These are phyloP conservation scores for Epizoanthus scotinus DNA, from an alignment of 92 coral and sea anemone species.

Conservation along the genomic window DNA sequence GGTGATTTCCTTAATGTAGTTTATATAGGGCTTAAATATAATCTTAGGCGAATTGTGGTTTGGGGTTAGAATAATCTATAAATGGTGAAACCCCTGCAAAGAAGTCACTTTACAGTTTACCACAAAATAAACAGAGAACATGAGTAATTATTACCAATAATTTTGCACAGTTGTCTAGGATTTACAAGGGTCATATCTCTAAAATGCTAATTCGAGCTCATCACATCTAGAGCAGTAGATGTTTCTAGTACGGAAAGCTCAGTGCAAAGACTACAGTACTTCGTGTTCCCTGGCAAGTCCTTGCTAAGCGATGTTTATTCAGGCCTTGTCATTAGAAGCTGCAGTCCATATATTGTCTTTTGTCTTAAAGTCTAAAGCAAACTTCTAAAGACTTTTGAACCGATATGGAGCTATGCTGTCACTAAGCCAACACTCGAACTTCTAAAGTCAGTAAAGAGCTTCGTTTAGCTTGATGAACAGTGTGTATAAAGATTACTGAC, in stretches of 20 bases:
- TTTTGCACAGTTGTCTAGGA: too few relatives aligned
- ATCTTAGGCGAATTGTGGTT: constrained; percentile 35
- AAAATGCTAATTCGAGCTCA: background rate
- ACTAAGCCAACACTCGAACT: background rate
- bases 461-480: too few relatives aligned
- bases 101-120: constrained; percentile 10
- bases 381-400: constrained; percentile 14
- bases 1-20: constrained; percentile 20
- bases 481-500: too few relatives aligned
- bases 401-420: background rate
- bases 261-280: background rate
- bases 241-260: background rate
- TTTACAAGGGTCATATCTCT: background rate
- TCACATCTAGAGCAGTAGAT: background rate
- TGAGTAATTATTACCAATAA: background rate
- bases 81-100: constrained; percentile 34
- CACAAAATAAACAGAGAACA: constrained; percentile 19
- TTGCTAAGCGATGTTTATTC: constrained; percentile 24
- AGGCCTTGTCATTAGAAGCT: constrained; percentile 6
- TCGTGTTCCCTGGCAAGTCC: background rate
- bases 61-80: constrained; percentile 34
- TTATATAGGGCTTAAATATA: constrained; percentile 19
- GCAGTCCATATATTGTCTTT: constrained; percentile 12
- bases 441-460: background rate
- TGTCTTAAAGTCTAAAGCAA: constrained; percentile 30